Conservation (phyloP, 2,113 vertebrate genomes). For the Tonatia bakeri region DNA sequence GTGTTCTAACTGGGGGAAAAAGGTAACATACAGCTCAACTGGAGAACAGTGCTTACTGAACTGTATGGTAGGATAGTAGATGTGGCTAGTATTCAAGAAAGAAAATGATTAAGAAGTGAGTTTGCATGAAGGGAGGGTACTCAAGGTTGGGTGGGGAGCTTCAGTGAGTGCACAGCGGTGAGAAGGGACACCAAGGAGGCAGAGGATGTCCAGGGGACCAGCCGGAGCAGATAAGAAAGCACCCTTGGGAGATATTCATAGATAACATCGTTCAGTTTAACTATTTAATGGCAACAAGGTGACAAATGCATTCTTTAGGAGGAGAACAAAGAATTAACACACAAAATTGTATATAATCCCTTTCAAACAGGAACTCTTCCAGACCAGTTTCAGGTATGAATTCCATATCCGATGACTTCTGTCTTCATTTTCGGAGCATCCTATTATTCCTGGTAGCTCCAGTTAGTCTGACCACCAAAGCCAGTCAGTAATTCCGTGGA, state of each 20-base stretch:
- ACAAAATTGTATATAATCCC: background rate
- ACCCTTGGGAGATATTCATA: background rate
- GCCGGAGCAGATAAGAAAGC: background rate
- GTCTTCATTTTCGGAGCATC: background rate
- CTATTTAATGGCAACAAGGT: background rate
- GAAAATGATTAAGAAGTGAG: background rate
- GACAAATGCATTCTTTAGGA: background rate
- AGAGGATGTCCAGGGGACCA: background rate
- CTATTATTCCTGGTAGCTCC: background rate
- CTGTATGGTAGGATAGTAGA: background rate
- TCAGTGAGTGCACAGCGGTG: background rate
- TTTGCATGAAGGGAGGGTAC: background rate
- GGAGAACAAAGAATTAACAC: background rate
- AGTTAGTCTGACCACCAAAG: background rate
- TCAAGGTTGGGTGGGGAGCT: background rate
- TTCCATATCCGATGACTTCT: background rate
- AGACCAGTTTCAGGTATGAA: background rate
- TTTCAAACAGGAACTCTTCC: conserved; percentile 11
- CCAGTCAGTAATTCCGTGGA: background rate
- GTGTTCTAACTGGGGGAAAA: background rate
- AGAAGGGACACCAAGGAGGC: background rate
- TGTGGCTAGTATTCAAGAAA: background rate
- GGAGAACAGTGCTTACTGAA: background rate
- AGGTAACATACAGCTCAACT: background rate
- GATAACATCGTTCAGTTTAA: background rate